These are phyloP conservation scores for Lordiphosa collinella DNA, from an alignment of 1,140 invertebrate species.

Conservation along the genomic window DNA sequence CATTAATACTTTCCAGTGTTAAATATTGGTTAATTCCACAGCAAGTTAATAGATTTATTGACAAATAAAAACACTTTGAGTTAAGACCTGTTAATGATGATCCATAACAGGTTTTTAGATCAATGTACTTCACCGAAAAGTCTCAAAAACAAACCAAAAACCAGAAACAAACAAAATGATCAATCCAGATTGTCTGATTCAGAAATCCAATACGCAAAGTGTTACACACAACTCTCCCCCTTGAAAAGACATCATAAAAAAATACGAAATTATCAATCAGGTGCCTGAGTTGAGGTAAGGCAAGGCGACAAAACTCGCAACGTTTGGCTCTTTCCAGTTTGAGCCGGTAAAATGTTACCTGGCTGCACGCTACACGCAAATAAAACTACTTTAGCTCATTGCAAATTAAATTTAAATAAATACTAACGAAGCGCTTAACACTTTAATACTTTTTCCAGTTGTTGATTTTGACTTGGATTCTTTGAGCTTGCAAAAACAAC, in stretches of 20 bases:
- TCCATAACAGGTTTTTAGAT: neutral
- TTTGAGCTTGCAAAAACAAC: slow-evolving; percentile 28
- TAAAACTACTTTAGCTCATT: slow-evolving; percentile 19
- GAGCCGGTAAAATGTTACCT: slow-evolving; percentile 50
- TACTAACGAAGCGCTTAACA: slow-evolving; percentile 21
- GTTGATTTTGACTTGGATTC: slow-evolving; percentile 36
- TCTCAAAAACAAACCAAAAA: neutral
- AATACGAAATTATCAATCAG: too few relatives aligned
- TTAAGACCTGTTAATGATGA: slow-evolving; percentile 1
- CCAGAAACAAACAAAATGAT: too few relatives aligned
- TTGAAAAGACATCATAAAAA: too few relatives aligned
- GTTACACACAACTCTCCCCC: too few relatives aligned
- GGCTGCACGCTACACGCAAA: slow-evolving; percentile 31
- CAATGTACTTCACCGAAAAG: neutral
- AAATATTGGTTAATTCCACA: slow-evolving; percentile 35
- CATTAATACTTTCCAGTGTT: slow-evolving; percentile 18
- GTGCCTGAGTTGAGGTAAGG: neutral
- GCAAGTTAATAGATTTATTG: slow-evolving; percentile 47
- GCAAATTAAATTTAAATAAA: slow-evolving; percentile 57
- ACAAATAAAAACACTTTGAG: slow-evolving; percentile 35
- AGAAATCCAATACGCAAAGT: too few relatives aligned
- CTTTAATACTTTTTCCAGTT: slow-evolving; percentile 28
- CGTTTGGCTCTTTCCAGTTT: slow-evolving; percentile 51
- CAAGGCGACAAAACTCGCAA: slow-evolving; percentile 33
- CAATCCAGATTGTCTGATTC: too few relatives aligned